Conservation (phyloP, 1,140 invertebrate species). For the Tetragnatha versicolor region DNA sequence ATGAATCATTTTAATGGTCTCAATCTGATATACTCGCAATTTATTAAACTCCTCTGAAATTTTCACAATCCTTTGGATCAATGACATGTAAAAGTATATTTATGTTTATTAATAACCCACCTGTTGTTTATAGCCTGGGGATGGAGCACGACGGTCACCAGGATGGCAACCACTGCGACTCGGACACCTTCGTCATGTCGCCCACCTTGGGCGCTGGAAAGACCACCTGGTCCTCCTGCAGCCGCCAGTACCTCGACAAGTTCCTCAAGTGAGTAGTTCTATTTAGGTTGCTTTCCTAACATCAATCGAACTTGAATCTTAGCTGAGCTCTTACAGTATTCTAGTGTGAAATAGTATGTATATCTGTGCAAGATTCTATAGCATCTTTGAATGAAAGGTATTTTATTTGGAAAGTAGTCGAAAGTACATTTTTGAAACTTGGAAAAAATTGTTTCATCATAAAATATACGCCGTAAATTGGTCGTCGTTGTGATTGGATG, state of each 20-base stretch:
- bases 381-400: too few species aligned
- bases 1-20: background rate
- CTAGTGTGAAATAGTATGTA: too few species aligned
- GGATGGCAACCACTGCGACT: constrained; percentile 72
- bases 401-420: too few species aligned
- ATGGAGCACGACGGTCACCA: constrained; percentile 73
- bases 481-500: too few species aligned
- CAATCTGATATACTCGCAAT: background rate
- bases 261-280: constrained; percentile 67
- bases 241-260: constrained; percentile 69
- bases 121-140: constrained; percentile 65
- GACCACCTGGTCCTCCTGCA: constrained; percentile 74
- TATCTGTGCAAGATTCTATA: too few species aligned
- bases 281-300: background rate
- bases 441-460: too few species aligned
- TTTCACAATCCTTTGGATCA: background rate
- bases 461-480: too few species aligned
- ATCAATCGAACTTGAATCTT: too few species aligned
- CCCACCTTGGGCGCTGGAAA: constrained; percentile 74
- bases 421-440: too few species aligned
- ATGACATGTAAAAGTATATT: background rate
- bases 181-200: constrained; percentile 72
- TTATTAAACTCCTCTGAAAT: background rate
- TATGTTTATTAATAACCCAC: background rate
- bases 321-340: too few species aligned